Evolutionary conservation across 1,140 invertebrate species (phyloP).

Genomic region (Maconellicoccus hirsutus): DNA sequence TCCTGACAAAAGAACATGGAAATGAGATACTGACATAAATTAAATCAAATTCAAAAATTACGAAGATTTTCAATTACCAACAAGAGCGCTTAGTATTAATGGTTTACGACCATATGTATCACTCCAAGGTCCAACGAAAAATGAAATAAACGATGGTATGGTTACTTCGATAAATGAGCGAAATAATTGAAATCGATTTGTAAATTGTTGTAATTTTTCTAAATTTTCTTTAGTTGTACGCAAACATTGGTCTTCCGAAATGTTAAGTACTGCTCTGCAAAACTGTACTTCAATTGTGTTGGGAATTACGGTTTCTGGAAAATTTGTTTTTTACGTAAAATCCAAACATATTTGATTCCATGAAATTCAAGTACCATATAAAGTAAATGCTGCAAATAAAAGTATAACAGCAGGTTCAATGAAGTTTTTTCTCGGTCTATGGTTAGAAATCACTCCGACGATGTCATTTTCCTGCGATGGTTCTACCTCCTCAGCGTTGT

Average conservation of each 20-base stretch:
- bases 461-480: background rate
- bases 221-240: slow-evolving; percentile 37
- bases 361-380: background rate
- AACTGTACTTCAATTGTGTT: background rate
- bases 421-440: background rate
- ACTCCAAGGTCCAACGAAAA: slow-evolving; percentile 60
- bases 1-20: slow-evolving; percentile 20
- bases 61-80: slow-evolving; percentile 35
- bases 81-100: slow-evolving; percentile 42
- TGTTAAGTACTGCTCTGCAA: background rate
- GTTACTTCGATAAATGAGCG: slow-evolving; percentile 47
- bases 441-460: background rate
- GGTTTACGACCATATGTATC: slow-evolving; percentile 57
- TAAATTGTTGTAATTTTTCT: slow-evolving; percentile 42
- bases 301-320: background rate
- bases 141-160: slow-evolving; percentile 46
- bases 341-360: background rate
- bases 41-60: too few species aligned
- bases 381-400: background rate
- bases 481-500: background rate
- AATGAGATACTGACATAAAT: background rate
- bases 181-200: slow-evolving; percentile 43
- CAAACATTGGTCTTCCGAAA: background rate
- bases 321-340: too few species aligned
- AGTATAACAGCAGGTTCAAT: background rate